phyloP scores from a whole-genome alignment of 2,888 invertebrate species.

The Chelonus formosanus region DNA sequence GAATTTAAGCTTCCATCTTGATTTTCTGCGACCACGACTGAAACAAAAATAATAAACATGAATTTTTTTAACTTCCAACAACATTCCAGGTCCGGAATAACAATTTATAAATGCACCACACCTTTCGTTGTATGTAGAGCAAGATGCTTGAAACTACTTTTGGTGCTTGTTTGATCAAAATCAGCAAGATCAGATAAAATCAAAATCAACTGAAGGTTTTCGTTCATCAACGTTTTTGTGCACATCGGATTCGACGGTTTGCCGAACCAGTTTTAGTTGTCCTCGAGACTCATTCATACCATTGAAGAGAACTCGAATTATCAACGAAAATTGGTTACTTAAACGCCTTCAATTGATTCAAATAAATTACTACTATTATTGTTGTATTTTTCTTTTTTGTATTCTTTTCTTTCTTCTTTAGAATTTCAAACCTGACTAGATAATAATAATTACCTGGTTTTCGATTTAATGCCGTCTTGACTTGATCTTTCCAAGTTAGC shows the following conservation, averaged over 20 bases:
- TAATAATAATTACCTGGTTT: constrained; percentile 49
- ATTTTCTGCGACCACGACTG: constrained; percentile 69
- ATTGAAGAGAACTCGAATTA: constrained; percentile 13
- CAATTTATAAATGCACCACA: too few relatives aligned
- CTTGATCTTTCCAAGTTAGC: constrained; percentile 41
- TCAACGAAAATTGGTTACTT: constrained; percentile 15
- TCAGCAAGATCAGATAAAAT: constrained; percentile 2
- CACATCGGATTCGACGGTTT: constrained; percentile 43
- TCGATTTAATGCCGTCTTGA: constrained; percentile 48
- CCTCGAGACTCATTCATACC: constrained; percentile 6
- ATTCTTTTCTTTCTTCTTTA: too few relatives aligned
- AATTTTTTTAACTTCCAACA: too few relatives aligned
- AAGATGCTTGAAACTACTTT: too few relatives aligned
- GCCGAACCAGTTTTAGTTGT: constrained; percentile 48
- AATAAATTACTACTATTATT: too few relatives aligned
- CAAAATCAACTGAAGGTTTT: constrained; percentile 19
- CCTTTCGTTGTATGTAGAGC: constrained; percentile 11
- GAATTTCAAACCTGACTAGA: too few relatives aligned
- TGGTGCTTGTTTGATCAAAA: neutral
- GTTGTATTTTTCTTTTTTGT: too few relatives aligned
- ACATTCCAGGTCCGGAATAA: too few relatives aligned
- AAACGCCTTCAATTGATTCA: neutral
- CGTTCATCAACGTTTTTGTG: constrained; percentile 29
- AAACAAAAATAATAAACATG: constrained; percentile 16
- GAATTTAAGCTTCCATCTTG: constrained; percentile 79